Evolutionary conservation across 2,113 vertebrate genomes (phyloP).

Genomic region (Gallinago undulata): DNA sequence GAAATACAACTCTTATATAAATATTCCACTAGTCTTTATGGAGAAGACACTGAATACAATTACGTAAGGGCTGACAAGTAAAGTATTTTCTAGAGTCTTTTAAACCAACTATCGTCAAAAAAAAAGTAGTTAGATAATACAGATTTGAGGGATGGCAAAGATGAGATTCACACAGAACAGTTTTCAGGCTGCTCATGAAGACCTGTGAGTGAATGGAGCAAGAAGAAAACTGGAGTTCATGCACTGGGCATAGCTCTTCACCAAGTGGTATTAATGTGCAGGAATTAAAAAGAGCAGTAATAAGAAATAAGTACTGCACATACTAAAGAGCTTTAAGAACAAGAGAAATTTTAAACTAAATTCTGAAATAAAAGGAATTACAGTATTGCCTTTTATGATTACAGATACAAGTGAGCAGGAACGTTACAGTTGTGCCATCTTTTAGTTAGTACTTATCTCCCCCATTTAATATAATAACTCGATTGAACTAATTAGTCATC

Average conservation of each 20-base stretch:
- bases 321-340: not conserved
- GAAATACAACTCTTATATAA: not conserved
- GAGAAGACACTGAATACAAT: not conserved
- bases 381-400: not conserved
- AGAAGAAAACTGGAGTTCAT: not conserved
- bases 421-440: not conserved
- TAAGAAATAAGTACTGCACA: not conserved
- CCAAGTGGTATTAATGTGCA: not conserved
- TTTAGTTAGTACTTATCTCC: not conserved
- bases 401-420: not conserved
- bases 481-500: not conserved
- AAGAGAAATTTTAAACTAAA: not conserved
- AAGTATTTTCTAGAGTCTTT: not conserved
- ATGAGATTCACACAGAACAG: not conserved
- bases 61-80: not conserved
- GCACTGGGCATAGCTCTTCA: not conserved
- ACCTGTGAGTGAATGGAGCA: not conserved
- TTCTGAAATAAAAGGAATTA: not conserved
- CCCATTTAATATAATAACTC: not conserved
- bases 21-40: not conserved
- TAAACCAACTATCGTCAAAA: not conserved
- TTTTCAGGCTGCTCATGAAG: not conserved
- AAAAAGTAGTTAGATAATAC: not conserved
- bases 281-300: not conserved
- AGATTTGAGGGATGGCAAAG: not conserved